Evolutionary conservation across 2,888 invertebrate species (phyloP).

Genomic region (Hyposoter didymator): DNA sequence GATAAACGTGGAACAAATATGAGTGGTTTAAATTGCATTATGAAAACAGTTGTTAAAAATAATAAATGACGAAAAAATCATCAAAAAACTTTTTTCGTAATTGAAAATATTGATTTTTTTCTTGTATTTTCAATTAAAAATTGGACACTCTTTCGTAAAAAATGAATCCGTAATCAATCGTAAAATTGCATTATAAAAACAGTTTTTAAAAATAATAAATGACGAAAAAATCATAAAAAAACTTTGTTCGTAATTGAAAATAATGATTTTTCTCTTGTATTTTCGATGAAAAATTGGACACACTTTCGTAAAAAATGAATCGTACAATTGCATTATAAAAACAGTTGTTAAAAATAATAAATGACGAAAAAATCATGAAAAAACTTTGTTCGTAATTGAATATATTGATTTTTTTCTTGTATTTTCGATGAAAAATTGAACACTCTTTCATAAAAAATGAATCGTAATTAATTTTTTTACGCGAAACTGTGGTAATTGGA

Average conservation of each 20-base stretch:
- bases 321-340: background rate
- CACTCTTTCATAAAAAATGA: background rate
- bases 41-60: background rate
- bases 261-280: too few species aligned
- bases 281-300: too few species aligned
- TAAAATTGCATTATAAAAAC: too few species aligned
- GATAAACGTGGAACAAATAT: background rate
- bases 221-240: background rate
- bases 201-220: background rate
- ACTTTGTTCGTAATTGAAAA: background rate
- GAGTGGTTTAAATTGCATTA: background rate
- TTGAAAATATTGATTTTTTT: background rate
- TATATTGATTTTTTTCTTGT: too few species aligned
- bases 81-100: background rate
- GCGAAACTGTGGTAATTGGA: background rate
- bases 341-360: background rate
- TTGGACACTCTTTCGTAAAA: too few species aligned
- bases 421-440: too few species aligned
- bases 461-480: background rate
- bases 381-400: background rate
- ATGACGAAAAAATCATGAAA: background rate
- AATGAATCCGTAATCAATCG: too few species aligned
- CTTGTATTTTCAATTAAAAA: too few species aligned
- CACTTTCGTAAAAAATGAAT: too few species aligned
- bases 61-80: background rate